Percentiles rank a stretch among this genome's conserved stretches.
Conservation (phyloP, 2,113 vertebrate genomes). For the Lepus americanus region DNA sequence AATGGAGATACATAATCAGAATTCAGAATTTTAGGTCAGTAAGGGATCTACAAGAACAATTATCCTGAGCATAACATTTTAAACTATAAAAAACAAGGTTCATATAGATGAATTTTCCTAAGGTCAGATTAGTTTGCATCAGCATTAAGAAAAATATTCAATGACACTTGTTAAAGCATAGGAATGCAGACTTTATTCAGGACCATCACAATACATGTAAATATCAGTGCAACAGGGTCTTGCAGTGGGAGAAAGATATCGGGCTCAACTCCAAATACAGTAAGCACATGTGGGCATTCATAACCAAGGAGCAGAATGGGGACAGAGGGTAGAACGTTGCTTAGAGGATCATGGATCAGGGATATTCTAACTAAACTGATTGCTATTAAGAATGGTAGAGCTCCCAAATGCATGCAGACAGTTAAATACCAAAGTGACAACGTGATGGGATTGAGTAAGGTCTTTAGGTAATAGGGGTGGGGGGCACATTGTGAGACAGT, state of each 20-base stretch:
- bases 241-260: no score
- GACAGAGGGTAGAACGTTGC: neutral
- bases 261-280: neutral
- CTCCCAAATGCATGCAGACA: no score
- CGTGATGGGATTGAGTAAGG: no score
- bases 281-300: neutral
- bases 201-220: no score
- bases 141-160: neutral
- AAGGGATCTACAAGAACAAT: neutral
- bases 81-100: neutral
- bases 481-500: no score
- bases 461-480: no score
- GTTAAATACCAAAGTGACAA: no score
- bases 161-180: neutral
- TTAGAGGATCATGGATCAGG: neutral
- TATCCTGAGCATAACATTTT: neutral
- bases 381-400: no score
- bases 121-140: neutral
- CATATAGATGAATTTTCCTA: neutral
- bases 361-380: neutral
- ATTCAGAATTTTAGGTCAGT: slow-evolving; percentile 2
- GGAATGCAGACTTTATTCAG: neutral
- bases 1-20: neutral
- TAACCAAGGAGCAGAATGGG: neutral
- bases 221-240: neutral